These are phyloP conservation scores for Brachionus manjavacas DNA, from an alignment of 1,140 invertebrate genomes.

Conservation along the genomic window DNA sequence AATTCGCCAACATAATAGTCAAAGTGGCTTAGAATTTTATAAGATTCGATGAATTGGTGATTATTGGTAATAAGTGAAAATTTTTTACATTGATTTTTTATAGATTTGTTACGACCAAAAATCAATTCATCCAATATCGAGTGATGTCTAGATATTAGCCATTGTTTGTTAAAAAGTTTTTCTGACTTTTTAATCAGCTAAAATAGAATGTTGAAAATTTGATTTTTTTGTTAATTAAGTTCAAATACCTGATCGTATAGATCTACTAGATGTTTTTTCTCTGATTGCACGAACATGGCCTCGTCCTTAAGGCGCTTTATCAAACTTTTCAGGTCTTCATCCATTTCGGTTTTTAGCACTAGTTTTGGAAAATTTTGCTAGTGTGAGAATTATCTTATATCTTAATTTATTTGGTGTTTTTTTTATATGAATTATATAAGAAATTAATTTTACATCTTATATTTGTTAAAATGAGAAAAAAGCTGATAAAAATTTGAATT, in stretches of 20 bases:
- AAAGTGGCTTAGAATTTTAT: constrained; percentile 58
- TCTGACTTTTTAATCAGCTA: constrained; percentile 34
- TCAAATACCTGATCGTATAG: constrained; percentile 22
- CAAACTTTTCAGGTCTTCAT: constrained; percentile 5
- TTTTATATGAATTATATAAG: neutral
- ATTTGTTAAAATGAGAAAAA: neutral
- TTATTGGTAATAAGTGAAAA: constrained; percentile 17
- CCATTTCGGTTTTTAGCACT: neutral
- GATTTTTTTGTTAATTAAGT: neutral
- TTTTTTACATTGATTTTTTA: constrained; percentile 32
- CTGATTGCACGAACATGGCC: neutral
- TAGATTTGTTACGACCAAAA: constrained; percentile 20
- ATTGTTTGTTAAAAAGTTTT: constrained; percentile 20
- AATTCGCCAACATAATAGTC: constrained; percentile 74
- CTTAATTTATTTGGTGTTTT: neutral
- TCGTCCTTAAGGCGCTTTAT: constrained; percentile 13
- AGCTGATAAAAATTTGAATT: neutral
- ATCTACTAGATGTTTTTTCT: constrained; percentile 30
- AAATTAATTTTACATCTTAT: constrained; percentile 22
- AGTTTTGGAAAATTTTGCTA: neutral
- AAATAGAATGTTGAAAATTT: neutral
- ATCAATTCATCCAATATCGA: constrained; percentile 34
- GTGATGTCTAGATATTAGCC: constrained; percentile 11
- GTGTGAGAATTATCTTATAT: neutral
- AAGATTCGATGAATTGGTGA: constrained; percentile 34